These are phyloP conservation scores for Neofelis nebulosa DNA, from an alignment of 2,113 vertebrate species.

Conservation along the genomic window DNA sequence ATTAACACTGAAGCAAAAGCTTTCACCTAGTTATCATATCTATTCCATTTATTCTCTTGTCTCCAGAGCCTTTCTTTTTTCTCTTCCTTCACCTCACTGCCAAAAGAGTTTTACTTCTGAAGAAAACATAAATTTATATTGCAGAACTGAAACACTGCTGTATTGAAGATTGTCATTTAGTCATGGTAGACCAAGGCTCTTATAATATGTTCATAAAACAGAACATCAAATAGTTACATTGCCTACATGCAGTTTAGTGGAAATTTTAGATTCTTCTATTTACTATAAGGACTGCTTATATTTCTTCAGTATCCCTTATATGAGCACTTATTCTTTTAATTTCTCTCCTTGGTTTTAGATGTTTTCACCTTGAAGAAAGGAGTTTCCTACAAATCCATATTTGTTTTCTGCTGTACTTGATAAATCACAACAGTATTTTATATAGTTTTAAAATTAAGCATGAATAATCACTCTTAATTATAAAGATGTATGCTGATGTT, in stretches of 20 bases:
- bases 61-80: constrained; percentile 62
- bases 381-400: background rate
- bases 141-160: constrained; percentile 40
- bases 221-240: background rate
- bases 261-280: constrained; percentile 18
- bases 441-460: background rate
- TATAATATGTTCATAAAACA: background rate
- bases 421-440: background rate
- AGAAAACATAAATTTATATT: constrained; percentile 73
- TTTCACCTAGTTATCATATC: constrained; percentile 69
- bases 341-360: background rate
- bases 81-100: constrained; percentile 49
- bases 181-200: constrained; percentile 42
- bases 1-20: constrained; percentile 69
- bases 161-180: constrained; percentile 46
- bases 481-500: background rate
- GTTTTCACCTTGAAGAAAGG: background rate
- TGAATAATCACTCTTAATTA: background rate
- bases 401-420: background rate
- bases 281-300: background rate
- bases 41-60: constrained; percentile 69
- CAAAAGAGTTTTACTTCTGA: constrained; percentile 71
- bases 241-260: background rate
- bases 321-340: constrained; percentile 25
- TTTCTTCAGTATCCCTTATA: background rate